Conservation (phyloP, 1,140 invertebrate genomes). For the Drosophila ercepeae region DNA sequence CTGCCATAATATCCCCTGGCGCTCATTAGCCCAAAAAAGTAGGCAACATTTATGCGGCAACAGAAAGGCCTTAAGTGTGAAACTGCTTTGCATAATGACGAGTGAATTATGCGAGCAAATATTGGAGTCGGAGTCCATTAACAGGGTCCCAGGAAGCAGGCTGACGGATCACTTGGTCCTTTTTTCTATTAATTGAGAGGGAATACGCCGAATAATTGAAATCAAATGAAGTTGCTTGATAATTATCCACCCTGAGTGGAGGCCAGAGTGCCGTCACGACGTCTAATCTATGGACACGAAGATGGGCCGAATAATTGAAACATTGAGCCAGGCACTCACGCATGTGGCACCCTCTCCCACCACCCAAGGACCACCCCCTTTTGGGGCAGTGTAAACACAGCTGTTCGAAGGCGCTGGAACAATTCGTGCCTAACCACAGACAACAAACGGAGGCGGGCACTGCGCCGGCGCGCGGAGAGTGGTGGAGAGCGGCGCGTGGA, state of each 20-base stretch:
- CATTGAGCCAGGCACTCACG: conserved; percentile 61
- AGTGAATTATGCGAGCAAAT: conserved; percentile 72
- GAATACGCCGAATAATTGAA: conserved; percentile 2
- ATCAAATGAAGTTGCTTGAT: conserved; percentile 7
- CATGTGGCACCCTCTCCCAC: conserved; percentile 33
- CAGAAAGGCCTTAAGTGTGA: conserved; percentile 62
- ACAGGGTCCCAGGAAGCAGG: conserved; percentile 10
- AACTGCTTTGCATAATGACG: conserved; percentile 70
- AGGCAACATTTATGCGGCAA: conserved; percentile 56
- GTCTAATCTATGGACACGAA: conserved; percentile 33
- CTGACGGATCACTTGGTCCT: conserved; percentile 7
- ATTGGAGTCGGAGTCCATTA: conserved; percentile 41
- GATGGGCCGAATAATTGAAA: conserved; percentile 66
- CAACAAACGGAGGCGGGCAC: conserved; percentile 64
- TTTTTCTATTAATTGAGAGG: conserved; percentile 23
- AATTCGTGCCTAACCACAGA: conserved; percentile 73
- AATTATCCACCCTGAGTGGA: conserved; percentile 6
- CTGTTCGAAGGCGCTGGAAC: conserved; percentile 43
- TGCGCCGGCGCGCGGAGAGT: conserved; percentile 24
- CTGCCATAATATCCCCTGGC: conserved; percentile 66
- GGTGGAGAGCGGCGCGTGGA: conserved; percentile 15
- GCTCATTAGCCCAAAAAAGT: conserved; percentile 63
- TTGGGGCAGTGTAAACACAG: conserved; percentile 59
- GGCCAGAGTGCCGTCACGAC: conserved; percentile 5
- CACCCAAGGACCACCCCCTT: neutral